Conservation (phyloP, 1,140 invertebrate species). For the Brachionus manjavacas region DNA sequence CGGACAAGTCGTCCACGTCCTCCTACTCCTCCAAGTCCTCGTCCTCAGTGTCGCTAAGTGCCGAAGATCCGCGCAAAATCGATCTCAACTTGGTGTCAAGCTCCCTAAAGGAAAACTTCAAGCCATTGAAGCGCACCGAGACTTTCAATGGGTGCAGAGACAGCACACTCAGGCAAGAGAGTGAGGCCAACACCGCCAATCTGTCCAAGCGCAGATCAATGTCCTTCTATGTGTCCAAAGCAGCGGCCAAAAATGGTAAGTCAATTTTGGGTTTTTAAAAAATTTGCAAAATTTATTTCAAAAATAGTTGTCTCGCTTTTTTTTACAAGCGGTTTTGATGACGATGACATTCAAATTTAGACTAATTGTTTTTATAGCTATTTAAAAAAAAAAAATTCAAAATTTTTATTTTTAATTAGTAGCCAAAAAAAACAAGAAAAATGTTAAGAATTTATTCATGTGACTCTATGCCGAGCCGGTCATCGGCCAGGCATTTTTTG, state of each 20-base stretch:
- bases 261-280: not conserved
- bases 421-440: not conserved
- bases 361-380: slow-evolving; percentile 5
- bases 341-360: slow-evolving; percentile 37
- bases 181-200: not conserved
- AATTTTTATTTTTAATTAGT: not conserved
- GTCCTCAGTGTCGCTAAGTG: not conserved
- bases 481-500: slow-evolving; percentile 6
- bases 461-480: not conserved
- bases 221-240: not conserved
- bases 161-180: not conserved
- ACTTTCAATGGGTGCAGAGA: not conserved
- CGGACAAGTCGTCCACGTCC: slow-evolving; percentile 13
- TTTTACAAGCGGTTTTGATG: slow-evolving; percentile 8
- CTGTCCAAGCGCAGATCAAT: not conserved
- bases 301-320: not conserved
- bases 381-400: not conserved
- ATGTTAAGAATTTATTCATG: slow-evolving; percentile 37
- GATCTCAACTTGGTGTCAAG: not conserved
- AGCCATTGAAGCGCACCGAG: not conserved
- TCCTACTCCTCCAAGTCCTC: slow-evolving; percentile 4
- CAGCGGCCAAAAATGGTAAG: slow-evolving; percentile 14
- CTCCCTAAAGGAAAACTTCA: not conserved
- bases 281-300: slow-evolving; percentile 13
- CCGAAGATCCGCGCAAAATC: not conserved